Conservation (phyloP, 2,888 invertebrate genomes). For the Cryptus viduatorius region DNA sequence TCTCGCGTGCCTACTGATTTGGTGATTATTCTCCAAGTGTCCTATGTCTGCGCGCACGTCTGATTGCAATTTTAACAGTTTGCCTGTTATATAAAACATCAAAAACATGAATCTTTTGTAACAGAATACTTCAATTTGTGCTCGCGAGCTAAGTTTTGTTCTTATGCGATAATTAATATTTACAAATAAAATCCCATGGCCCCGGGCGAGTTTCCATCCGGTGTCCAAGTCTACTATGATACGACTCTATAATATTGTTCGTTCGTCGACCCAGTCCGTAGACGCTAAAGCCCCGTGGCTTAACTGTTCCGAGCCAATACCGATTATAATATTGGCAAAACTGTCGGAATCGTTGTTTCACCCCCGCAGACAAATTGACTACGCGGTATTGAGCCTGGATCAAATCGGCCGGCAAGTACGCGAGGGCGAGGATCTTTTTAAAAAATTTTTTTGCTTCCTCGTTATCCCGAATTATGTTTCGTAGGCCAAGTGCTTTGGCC, state of each 20-base stretch:
- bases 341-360: background rate
- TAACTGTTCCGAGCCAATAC: conserved; percentile 17
- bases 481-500: conserved; percentile 15
- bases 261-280: conserved; percentile 8
- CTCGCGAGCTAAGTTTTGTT: background rate
- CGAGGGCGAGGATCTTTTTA: conserved; percentile 17
- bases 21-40: background rate
- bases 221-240: conserved; percentile 7
- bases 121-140: background rate
- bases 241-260: background rate
- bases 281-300: conserved; percentile 6
- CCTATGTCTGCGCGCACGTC: conserved; percentile 5
- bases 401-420: conserved; percentile 10
- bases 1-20: no score
- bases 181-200: background rate
- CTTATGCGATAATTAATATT: background rate
- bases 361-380: background rate
- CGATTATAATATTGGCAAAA: background rate
- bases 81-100: conserved; percentile 2
- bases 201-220: background rate
- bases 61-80: conserved; percentile 18
- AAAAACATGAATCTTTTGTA: background rate
- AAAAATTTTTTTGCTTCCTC: background rate
- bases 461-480: background rate
- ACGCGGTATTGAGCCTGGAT: background rate